A percentile compares a stretch with the other conserved stretches of the same genome.
Evolutionary conservation across 1,140 invertebrate species (phyloP).

Genomic region (Mylabris phalerata): DNA sequence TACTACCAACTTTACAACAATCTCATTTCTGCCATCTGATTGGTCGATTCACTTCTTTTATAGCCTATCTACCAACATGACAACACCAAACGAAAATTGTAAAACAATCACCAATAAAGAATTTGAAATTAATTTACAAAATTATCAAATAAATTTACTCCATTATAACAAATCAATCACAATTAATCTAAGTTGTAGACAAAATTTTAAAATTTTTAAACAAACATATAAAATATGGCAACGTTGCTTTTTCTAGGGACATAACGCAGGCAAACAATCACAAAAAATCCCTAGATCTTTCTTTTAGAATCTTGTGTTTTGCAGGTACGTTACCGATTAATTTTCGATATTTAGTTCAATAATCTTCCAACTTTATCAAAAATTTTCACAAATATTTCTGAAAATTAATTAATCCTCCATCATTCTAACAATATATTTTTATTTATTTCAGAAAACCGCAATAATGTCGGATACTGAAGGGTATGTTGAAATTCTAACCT

Average conservation of each 20-base stretch:
- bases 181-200: too few species aligned
- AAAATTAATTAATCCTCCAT: neutral
- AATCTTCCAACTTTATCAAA: conserved; percentile 1
- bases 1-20: too few species aligned
- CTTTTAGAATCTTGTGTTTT: neutral
- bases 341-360: conserved; percentile 1
- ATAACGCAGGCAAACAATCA: too few species aligned
- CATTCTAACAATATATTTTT: conserved; percentile 19
- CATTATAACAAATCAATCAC: too few species aligned
- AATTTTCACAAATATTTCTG: neutral
- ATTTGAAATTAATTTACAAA: too few species aligned
- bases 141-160: too few species aligned
- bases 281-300: conserved; percentile 3
- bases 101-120: too few species aligned
- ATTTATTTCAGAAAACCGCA: conserved; percentile 31
- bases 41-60: too few species aligned
- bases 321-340: neutral
- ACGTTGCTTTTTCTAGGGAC: neutral
- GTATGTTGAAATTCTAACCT: conserved; percentile 47
- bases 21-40: too few species aligned
- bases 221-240: neutral
- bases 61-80: too few species aligned
- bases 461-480: conserved; percentile 59
- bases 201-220: too few species aligned
- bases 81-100: too few species aligned